A percentile compares a stretch with the other conserved stretches of the same genome.
These are phyloP conservation scores for Tetragnatha versicolor DNA, from an alignment of 1,140 invertebrate species.

Conservation along the genomic window DNA sequence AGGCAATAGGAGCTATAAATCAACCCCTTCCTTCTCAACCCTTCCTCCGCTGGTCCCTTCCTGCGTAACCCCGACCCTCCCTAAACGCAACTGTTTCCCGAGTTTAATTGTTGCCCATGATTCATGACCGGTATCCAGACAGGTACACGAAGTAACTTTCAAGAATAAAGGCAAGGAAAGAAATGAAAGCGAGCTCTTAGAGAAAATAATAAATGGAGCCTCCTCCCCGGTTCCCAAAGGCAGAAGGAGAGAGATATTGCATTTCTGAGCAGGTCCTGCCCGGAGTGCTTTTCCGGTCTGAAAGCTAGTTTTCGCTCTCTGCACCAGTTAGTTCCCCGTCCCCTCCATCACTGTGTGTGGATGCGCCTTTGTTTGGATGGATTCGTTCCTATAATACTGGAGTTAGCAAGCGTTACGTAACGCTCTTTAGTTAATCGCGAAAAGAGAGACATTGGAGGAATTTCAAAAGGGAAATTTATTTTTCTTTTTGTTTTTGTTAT, in stretches of 20 bases:
- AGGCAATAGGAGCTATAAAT: no score
- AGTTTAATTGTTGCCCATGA: slow-evolving; percentile 17
- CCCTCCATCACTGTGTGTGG: no score
- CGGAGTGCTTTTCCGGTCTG: no score
- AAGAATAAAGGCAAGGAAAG: slow-evolving; percentile 9
- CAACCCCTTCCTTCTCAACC: neutral
- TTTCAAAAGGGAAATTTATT: no score
- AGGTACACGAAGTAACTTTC: slow-evolving; percentile 14
- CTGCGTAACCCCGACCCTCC: neutral
- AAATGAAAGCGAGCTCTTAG: no score
- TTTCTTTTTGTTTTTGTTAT: no score
- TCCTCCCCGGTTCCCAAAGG: slow-evolving; percentile 4
- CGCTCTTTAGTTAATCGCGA: no score
- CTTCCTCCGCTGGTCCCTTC: neutral
- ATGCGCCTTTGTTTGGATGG: neutral
- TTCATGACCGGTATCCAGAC: slow-evolving; percentile 9
- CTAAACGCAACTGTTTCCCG: slow-evolving; percentile 18
- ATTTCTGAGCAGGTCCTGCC: neutral
- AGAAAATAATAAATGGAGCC: neutral
- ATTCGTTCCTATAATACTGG: neutral
- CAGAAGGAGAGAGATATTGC: neutral
- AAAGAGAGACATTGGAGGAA: no score
- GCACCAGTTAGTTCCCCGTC: no score
- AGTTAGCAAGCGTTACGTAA: neutral
- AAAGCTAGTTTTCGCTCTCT: no score